Base-by-base conservation (phyloP, 2,113 vertebrate genomes). In the Oncorhynchus gorbuscha region DNA sequence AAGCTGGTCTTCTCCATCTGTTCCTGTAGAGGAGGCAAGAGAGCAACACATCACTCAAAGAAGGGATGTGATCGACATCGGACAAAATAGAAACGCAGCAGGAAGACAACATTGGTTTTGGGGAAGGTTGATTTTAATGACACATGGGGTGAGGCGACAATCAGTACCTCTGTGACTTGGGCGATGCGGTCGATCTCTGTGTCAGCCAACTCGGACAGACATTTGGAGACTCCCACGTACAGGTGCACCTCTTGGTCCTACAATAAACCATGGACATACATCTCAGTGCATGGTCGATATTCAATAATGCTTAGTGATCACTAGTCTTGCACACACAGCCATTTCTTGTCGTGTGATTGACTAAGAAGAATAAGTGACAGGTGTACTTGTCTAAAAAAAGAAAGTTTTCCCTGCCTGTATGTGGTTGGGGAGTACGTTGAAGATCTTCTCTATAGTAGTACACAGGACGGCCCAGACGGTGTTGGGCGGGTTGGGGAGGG, bases 141-240 rank as follows among this genome's bases (percentile, higher is more conserved):
- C 35, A 6, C 35, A 35, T 35, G 35, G 35, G 6, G 51, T 55
- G 12, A 18, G 16, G 51, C 16, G 51, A 55, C 51, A 55, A 55
- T 55, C 32, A 70, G 88, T 94, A 99, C 97, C 97, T 96, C 88
- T 4, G 93, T 93, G 66, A 96, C 85, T 32, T 81, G 90, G 73
- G 90, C 35, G 70, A 97, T 89, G 58, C 87, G 91, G 74, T 92
- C 93, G 13, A 94, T 91, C 67, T 97, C 95, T 6, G 91, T 87
- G 79, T 97, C 95, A 0, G 90, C 78, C 94, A 99, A 93, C 94
- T 99, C 96, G 1, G 94, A 97, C 73, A 99, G 91, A 86, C 97
- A 99, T 76, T 93, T 96, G 87, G 94, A 87, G 69, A 93, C 39
- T 9, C 84, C 80, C 2, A 94, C 79, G 75, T 98, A 99, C 24